Evolutionary conservation across 2,888 invertebrate genomes (phyloP).

Genomic region (Ashinkailepas kermadecensis): DNA sequence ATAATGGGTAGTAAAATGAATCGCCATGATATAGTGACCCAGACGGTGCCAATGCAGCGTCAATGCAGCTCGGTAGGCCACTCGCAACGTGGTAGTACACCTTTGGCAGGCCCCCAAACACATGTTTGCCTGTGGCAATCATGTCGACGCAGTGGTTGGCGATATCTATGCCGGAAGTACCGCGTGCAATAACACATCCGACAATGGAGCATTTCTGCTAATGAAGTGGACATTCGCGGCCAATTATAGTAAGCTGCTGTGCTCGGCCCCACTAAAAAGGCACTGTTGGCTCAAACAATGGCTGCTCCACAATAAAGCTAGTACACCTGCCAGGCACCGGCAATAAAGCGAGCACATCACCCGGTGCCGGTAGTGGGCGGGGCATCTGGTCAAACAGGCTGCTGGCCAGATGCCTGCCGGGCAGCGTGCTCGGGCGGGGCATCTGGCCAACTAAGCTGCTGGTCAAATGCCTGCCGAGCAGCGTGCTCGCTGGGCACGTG

Average conservation of each 20-base stretch:
- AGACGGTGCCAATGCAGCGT: not conserved
- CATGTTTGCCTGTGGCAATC: too few species aligned
- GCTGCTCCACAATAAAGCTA: not conserved
- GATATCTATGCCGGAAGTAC: not conserved
- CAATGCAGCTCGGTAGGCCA: too few species aligned
- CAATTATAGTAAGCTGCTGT: not conserved
- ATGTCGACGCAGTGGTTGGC: not conserved
- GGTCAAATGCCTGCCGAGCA: too few species aligned
- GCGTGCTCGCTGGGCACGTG: too few species aligned
- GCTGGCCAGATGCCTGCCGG: too few species aligned
- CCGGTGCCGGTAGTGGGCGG: not conserved
- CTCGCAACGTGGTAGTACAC: too few species aligned
- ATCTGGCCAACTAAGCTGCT: too few species aligned
- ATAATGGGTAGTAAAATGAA: too few species aligned
- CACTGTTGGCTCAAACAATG: not conserved
- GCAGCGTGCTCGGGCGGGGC: too few species aligned
- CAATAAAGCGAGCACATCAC: not conserved
- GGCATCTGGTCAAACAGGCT: not conserved
- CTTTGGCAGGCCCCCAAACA: too few species aligned
- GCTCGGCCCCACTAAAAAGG: not conserved
- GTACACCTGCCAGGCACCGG: not conserved
- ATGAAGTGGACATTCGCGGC: slow-evolving; percentile 10
- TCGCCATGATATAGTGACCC: too few species aligned
- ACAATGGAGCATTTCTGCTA: not conserved
- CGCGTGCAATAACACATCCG: not conserved